Percentiles rank a stretch among this genome's conserved stretches.
Evolutionary conservation across 2,113 vertebrate species (phyloP).

Genomic region (Sylvicapra grimmia): DNA sequence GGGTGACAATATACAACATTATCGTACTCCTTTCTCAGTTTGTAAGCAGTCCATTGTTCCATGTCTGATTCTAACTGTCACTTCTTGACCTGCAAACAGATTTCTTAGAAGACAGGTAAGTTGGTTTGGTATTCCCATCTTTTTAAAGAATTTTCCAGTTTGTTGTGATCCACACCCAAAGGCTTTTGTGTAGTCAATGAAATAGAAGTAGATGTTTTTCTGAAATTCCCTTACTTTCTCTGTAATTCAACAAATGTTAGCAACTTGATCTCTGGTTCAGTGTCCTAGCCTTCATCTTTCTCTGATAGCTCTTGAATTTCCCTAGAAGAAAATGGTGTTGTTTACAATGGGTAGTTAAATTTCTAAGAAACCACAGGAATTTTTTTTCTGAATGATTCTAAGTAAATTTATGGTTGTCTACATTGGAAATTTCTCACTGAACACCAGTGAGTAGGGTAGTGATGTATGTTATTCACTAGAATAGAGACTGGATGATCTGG

Average conservation of each 20-base stretch:
- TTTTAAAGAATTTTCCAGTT: background rate
- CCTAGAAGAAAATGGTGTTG: background rate
- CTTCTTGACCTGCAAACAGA: background rate
- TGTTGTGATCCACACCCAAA: background rate
- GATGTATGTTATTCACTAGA: background rate
- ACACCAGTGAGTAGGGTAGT: background rate
- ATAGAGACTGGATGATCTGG: background rate
- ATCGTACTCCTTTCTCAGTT: background rate
- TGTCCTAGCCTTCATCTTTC: background rate
- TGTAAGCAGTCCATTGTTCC: background rate
- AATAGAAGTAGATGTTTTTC: background rate
- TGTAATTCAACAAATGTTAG: background rate
- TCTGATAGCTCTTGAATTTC: background rate
- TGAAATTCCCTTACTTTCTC: background rate
- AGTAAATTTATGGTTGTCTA: background rate
- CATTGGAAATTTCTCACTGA: background rate
- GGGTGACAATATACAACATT: background rate
- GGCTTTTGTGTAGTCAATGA: background rate
- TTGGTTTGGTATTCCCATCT: background rate
- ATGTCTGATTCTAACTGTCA: background rate
- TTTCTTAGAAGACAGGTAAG: background rate
- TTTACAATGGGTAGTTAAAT: background rate
- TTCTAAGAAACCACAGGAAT: background rate
- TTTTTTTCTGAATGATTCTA: background rate
- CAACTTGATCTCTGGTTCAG: background rate